Evolutionary conservation across 2,113 vertebrate species (phyloP), one percentile per base, ranked within the genome.

Genomic region (Suncus etruscus): DNA sequence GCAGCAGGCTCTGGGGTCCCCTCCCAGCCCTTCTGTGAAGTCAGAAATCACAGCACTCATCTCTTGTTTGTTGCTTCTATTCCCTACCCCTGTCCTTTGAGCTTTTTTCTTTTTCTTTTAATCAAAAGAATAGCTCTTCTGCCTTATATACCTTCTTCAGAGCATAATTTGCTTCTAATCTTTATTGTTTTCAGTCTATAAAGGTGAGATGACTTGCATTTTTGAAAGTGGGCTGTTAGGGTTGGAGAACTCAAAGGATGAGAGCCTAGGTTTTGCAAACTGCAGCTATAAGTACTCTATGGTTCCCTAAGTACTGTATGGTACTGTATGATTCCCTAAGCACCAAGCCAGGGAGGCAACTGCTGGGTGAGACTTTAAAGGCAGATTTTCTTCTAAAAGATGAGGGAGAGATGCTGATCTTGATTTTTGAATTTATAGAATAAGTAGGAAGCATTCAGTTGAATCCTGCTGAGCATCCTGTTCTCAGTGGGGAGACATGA

Each of bases 11-110:
- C 32, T 9, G 48, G 29, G 47, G 61, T 66, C 61, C 20, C 29
- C 22, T 47, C 68, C 1, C 39, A 20, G 47, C 16, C 16, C 66
- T 80, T 79, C 27, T 74, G 32, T 73, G 47, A 51, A 1, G 32
- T 58, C 18, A 58, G 70, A 87, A 91, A 91, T 87, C 22, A 70
- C 45, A 78, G 47, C 11, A 68, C 32, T 86, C 24, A 25, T 54
- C 27, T 90, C 2, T 45, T 22, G 54, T n/a, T 20, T 10, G 47
- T 51, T 79, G 15, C 31, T 32, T 72, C 12, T 80, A 10, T 58
- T 68, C 27, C 54, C 54, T 22, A 25, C 24, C 65, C 27, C 27
- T 66, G 65, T 20, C 58, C 18, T 6, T n/a, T 68, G 29, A 69
- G 68, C 31, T 22, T 14, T 18, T 29, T 29, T 14, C 22, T 29